These are phyloP conservation scores for Matsumyia berberina DNA, from an alignment of 2,888 invertebrate species.

Conservation along the genomic window DNA sequence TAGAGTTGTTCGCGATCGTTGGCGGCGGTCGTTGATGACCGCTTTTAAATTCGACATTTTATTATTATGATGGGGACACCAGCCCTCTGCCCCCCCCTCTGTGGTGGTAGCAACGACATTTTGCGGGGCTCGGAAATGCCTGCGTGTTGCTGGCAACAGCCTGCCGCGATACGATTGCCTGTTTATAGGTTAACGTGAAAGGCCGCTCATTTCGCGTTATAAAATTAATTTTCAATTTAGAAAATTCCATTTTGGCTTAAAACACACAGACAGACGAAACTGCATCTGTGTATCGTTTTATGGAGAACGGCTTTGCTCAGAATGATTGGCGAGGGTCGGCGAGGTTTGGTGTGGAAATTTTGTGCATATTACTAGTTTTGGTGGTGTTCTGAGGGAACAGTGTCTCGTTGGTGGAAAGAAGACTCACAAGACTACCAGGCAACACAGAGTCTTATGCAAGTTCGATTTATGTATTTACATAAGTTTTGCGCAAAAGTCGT, in stretches of 20 bases:
- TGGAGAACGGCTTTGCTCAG: constrained; percentile 10
- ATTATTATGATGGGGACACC: constrained; percentile 69
- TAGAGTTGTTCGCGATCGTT: constrained; percentile 68
- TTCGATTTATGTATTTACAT: not conserved
- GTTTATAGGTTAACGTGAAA: constrained; percentile 69
- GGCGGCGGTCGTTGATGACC: constrained; percentile 67
- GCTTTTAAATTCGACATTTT: constrained; percentile 74
- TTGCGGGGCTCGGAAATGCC: constrained; percentile 28
- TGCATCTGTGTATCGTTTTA: constrained; percentile 22
- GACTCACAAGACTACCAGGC: too few relatives aligned
- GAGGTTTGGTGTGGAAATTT: not conserved
- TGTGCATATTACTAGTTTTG: constrained; percentile 13
- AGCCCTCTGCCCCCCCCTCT: not conserved
- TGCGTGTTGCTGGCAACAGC: constrained; percentile 51
- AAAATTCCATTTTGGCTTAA: constrained; percentile 43
- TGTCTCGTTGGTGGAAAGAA: not conserved
- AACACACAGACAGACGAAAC: constrained; percentile 15
- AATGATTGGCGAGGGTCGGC: not conserved
- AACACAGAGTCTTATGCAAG: constrained; percentile 7
- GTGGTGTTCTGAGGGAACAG: not conserved
- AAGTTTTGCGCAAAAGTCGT: not conserved
- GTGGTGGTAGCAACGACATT: constrained; percentile 26
- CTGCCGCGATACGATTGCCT: constrained; percentile 36
- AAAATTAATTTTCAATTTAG: constrained; percentile 70
- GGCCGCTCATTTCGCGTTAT: constrained; percentile 71